Evolutionary conservation across 2,888 invertebrate genomes (phyloP), one percentile per base, ranked within the genome.

Genomic region (Eumacrocentrus americanus): DNA sequence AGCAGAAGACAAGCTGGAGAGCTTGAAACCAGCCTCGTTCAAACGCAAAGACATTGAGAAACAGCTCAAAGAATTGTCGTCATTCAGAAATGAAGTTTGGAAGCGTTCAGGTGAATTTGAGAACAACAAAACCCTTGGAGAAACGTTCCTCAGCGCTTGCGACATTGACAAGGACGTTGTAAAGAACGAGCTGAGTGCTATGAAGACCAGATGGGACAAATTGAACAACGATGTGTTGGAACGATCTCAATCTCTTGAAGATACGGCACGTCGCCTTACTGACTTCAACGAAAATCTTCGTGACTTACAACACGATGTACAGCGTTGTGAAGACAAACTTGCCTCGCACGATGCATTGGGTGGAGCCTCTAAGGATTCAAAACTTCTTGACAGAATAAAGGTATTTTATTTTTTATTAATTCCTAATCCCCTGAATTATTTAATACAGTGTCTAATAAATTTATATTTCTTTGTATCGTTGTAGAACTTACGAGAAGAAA

Each of bases 41-140:
- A 91, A 92, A 65, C 91, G 92, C 75, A 88, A 90, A 61, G 93
- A 94, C 70, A 88, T 95, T 12, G 94, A 94, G 75, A 91, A 91
- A 69, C 94, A 95, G 76, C 83, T 97, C 3, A 89, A 91, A 54
- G 95, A 96, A 71, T 82, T 96, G 57, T 94, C 95, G 73, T 87
- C 87, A 50, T 91, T 97, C 84, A 88, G 95, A 70, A 95, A 95
- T 73, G 97, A 97, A 72, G 89, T 96, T 0, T 92, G 95, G 90
- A 94, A 95, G 80, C 92, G 92, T 73, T 92, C 94, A 11, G 95
- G 95, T 7, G 97, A 97, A 81, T 95, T 91, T 72, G 97, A 97
- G 74, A 93, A 92, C 79, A 91, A 92, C 67, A 89, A 89, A 75
- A 89, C 90, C 0, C 83, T 93, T 2, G 96, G 96, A 0, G 95